phyloP scores from a whole-genome alignment of 2,797 vertebrate species.

The Mareca strepera region DNA sequence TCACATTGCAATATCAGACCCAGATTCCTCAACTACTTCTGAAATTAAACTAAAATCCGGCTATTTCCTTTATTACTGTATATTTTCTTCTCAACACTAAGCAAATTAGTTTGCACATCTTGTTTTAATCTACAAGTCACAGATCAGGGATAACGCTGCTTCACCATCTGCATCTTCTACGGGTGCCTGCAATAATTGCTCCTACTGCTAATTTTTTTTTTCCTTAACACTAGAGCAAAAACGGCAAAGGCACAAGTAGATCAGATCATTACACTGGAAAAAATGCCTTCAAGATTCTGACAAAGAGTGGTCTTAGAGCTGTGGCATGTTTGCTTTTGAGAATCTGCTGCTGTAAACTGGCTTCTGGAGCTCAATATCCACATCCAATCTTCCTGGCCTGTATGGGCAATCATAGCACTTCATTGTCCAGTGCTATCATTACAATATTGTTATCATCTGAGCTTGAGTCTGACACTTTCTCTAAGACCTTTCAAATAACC shows the following conservation, averaged over 20 bases:
- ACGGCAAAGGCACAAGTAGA: not conserved
- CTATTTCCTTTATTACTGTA: not conserved
- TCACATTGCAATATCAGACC: not conserved
- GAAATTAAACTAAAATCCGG: not conserved
- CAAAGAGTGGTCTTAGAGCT: not conserved
- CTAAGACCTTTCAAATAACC: conserved; percentile 99
- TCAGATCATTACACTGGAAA: not conserved
- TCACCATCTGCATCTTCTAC: not conserved
- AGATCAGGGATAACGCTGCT: not conserved
- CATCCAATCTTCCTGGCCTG: conserved; percentile 88
- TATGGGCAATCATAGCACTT: conserved; percentile 93
- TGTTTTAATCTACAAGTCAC: not conserved
- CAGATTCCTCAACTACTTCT: not conserved
- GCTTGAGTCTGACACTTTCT: conserved; percentile 97
- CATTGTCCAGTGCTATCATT: conserved; percentile 98
- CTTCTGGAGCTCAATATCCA: conserved; percentile 74
- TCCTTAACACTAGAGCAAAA: not conserved
- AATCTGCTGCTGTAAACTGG: conserved; percentile 62
- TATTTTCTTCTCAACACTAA: not conserved
- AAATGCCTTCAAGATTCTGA: not conserved
- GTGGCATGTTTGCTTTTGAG: conserved; percentile 74
- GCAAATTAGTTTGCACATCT: not conserved
- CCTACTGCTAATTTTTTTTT: not conserved
- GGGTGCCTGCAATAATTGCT: not conserved
- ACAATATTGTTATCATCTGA: conserved; percentile 99